These are phyloP conservation scores for Episyrphus balteatus DNA, from an alignment of 1,140 invertebrate species.

Conservation along the genomic window DNA sequence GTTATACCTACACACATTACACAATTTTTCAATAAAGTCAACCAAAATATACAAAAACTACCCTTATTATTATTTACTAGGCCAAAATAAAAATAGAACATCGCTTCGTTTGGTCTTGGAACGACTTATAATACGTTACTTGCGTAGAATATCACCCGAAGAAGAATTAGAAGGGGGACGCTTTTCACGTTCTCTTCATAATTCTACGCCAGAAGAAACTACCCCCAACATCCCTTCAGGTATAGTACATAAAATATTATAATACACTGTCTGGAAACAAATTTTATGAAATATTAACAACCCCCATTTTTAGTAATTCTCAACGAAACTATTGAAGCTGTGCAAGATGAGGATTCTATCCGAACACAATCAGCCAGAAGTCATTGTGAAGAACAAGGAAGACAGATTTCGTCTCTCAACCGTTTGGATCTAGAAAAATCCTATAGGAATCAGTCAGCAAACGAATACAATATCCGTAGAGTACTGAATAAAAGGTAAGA, in stretches of 20 bases:
- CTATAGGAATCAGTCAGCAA: background rate
- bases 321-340: no score
- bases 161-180: background rate
- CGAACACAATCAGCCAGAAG: no score
- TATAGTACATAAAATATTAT: no score
- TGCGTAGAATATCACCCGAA: background rate
- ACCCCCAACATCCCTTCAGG: no score
- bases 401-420: slow-evolving; percentile 1
- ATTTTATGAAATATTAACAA: no score
- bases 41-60: background rate
- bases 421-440: background rate
- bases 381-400: background rate
- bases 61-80: background rate
- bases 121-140: slow-evolving; percentile 2
- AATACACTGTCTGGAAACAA: no score
- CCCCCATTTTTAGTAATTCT: no score
- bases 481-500: slow-evolving; percentile 7
- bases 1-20: no score
- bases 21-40: no score
- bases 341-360: no score
- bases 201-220: no score
- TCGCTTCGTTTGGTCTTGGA: slow-evolving; percentile 1
- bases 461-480: slow-evolving; percentile 5
- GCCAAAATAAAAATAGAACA: background rate
- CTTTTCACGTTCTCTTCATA: no score